phyloP scores from a whole-genome alignment of 1,140 invertebrate species.

The Drosophila lini region DNA sequence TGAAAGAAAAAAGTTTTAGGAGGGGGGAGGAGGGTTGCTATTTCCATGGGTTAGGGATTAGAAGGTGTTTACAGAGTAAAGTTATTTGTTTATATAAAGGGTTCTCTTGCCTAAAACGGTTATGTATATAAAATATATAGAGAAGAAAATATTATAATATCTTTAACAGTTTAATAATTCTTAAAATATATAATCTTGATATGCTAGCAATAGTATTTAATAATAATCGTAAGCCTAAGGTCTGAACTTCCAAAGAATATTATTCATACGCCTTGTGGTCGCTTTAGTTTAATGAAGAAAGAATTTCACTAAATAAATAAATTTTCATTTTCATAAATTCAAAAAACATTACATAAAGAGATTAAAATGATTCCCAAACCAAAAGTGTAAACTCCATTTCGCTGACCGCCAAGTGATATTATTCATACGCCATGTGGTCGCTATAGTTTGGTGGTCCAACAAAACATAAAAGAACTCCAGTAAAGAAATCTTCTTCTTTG shows the following conservation, averaged over 20 bases:
- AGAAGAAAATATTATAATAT: background rate
- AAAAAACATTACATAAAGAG: background rate
- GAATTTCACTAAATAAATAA: too few species aligned
- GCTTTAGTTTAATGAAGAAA: slow-evolving; percentile 8
- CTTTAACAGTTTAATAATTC: too few species aligned
- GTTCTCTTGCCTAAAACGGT: background rate
- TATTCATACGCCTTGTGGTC: slow-evolving; percentile 62
- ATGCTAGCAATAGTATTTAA: background rate
- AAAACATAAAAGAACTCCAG: slow-evolving; percentile 7
- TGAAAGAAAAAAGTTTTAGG: slow-evolving; percentile 28
- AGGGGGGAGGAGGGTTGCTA: background rate
- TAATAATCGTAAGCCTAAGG: background rate
- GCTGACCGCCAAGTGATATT: slow-evolving; percentile 9
- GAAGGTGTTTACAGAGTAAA: background rate
- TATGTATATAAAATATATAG: background rate
- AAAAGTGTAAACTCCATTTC: background rate
- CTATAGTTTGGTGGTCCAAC: slow-evolving; percentile 22
- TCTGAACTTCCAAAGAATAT: slow-evolving; percentile 1
- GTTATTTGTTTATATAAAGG: background rate
- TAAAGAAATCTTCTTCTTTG: slow-evolving; percentile 2
- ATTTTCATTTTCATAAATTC: too few species aligned
- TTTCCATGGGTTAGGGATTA: background rate
- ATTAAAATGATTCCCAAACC: background rate
- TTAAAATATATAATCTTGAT: background rate
- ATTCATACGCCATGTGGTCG: slow-evolving; percentile 63